Base-by-base conservation (phyloP, 2,888 invertebrate genomes). In the Plagodis dolabraria region DNA sequence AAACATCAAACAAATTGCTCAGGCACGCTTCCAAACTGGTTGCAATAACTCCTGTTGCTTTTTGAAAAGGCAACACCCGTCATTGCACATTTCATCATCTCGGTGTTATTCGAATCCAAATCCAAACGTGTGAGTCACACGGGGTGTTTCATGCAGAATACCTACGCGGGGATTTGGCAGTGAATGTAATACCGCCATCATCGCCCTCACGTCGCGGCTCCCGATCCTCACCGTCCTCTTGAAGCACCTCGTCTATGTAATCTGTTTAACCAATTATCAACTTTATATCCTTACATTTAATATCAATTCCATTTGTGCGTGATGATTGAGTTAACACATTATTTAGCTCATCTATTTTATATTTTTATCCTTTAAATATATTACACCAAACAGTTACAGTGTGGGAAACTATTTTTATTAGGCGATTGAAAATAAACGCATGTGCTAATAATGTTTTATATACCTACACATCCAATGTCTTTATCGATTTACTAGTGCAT, bases 101-200 rank as follows among this genome's bases (percentile, higher is more conserved):
- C 38, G 5, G 38, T 9, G 35, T 49, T 11, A 35, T 38, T 33
- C 43, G 50, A 51, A 81, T 87, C 83, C 86, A 88, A 89, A 85
- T 87, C 86, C 89, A 88, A 86, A 85, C 83, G 72, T 65, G 63
- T 58, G 75, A 76, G 71, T 70, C 75, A 80, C 72, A 77, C 77
- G 67, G 71, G 78, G 77, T 77, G 77, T 75, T 66, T 60, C 92
- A 90, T 92, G 91, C 92, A 84, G 77, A 88, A 92, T 92, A 95
- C 96, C 96, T 95, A 97, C 97, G 96, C 89, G 96, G 96, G 85
- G 96, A 96, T 93, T 97, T 96, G 64, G 97, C 98, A 75, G 97
- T 97, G 85, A 98, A 98, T 68, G 96, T 97, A 73, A 98, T 97
- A 78, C 97, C 97, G 87, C 96, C 96, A 83, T 97, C 97, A 77